Base-by-base conservation (phyloP, 2,888 invertebrate species). In the Acholoe squamosa region DNA sequence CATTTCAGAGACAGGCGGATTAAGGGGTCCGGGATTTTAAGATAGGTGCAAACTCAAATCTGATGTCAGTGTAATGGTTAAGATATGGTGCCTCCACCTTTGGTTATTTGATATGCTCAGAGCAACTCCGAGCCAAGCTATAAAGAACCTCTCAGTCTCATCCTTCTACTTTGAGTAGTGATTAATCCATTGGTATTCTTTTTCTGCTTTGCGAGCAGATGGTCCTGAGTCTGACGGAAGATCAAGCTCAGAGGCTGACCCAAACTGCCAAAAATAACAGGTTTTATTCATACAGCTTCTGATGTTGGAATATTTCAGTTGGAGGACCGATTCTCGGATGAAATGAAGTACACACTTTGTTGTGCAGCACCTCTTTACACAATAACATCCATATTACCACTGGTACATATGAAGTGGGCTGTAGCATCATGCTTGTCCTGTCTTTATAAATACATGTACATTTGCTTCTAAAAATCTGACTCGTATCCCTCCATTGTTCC, bases 31-130 rank as follows among this genome's bases (percentile, higher is more conserved):
- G 33, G 7, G 80, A 43, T 10, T 7, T 43, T 43, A 43, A 43
- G 10, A 10, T 43, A 43, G 10, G 10, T 43, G 43, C 43, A 43
- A 43, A 43, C 43, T 43, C 43, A 10, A 43, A 33, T 22, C 16
- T 19, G 19, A 43, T 22, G 34, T 43, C 80, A 19, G 12, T 34
- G 80, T 43, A 43, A 33, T 43, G 80, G 34, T 14, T 7, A 3
- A 16, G 34, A 19, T 5, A 43, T 10, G 80, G 34, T 33, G 34
- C 19, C 22, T 12, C 33, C 1, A 3, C 10, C 10, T 34, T 80
- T 0, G 34, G 80, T 80, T 43, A 80, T 80, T 80, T 80, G 80
- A 80, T 80, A 80, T 80, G 14, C 80, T 14, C 5, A 19, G 34
- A 14, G 34, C n/a, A 34, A 34, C 33, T 80, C 34, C 5, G 7